phyloP scores from a whole-genome alignment of 2,888 invertebrate genomes.

The Trachelus tabidus region DNA sequence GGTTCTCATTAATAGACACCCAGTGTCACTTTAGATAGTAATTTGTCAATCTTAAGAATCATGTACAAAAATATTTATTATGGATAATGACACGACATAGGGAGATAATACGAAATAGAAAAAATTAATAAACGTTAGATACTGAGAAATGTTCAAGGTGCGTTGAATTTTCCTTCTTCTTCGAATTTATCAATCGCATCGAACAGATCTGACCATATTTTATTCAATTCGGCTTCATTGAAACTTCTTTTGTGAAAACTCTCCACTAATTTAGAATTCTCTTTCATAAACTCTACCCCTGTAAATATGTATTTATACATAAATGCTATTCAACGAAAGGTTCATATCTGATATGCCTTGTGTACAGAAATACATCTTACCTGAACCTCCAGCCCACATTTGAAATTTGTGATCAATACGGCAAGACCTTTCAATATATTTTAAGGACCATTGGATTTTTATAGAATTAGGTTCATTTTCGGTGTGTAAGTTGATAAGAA shows the following conservation, averaged over 20 bases:
- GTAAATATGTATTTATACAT: constrained; percentile 6
- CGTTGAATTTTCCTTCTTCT: neutral
- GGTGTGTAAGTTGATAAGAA: constrained; percentile 33
- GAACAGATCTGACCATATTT: constrained; percentile 38
- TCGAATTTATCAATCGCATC: constrained; percentile 24
- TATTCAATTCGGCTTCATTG: constrained; percentile 26
- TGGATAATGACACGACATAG: neutral
- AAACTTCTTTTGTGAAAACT: constrained; percentile 36
- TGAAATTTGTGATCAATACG: constrained; percentile 40
- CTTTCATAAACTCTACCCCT: constrained; percentile 37
- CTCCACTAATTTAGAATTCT: constrained; percentile 32
- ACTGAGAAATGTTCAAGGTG: neutral
- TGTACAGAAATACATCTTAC: constrained; percentile 27
- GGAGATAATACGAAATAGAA: neutral
- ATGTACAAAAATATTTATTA: neutral
- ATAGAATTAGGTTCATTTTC: constrained; percentile 25
- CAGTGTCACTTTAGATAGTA: constrained; percentile 6
- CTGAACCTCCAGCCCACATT: constrained; percentile 33
- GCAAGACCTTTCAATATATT: constrained; percentile 36
- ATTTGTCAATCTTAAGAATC: neutral
- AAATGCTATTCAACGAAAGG: neutral
- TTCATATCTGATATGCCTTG: neutral
- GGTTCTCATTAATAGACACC: constrained; percentile 13
- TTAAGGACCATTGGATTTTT: constrained; percentile 38
- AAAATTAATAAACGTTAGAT: neutral